Evolutionary conservation across 1,140 invertebrate species (phyloP).

Genomic region (Augochlora pura): DNA sequence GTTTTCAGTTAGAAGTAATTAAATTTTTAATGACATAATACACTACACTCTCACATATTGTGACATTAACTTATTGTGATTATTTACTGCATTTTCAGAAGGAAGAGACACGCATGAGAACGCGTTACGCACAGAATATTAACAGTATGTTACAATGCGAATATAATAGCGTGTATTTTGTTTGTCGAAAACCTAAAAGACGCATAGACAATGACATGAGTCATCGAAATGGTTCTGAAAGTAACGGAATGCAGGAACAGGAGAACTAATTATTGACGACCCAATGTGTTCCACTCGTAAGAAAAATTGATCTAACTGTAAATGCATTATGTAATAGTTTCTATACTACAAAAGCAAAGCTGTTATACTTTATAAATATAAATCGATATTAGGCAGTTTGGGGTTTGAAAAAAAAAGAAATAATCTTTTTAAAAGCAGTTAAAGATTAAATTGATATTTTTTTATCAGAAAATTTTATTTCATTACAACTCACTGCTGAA

Average conservation of each 20-base stretch:
- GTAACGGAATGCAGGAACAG: conserved; percentile 69
- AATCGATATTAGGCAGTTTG: conserved; percentile 39
- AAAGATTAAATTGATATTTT: conserved; percentile 31
- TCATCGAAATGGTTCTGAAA: conserved; percentile 70
- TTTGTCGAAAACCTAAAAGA: conserved; percentile 87
- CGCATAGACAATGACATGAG: conserved; percentile 40
- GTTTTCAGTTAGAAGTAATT: conserved; percentile 92
- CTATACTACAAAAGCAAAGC: conserved; percentile 34
- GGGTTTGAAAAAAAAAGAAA: conserved; percentile 2
- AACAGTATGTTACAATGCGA: conserved; percentile 96
- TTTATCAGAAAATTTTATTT: conserved; percentile 41
- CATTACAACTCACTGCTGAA: conserved; percentile 7
- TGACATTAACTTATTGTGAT: conserved; percentile 47
- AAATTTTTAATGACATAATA: conserved; percentile 10
- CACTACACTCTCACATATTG: conserved; percentile 15
- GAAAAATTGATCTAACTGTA: conserved; percentile 51
- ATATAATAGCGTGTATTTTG: conserved; percentile 94
- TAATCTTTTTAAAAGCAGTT: conserved; percentile 17
- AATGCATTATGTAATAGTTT: conserved; percentile 38
- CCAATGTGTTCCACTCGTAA: conserved; percentile 46
- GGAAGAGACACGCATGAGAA: conserved; percentile 88
- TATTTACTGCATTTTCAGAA: conserved; percentile 82
- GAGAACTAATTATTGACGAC: conserved; percentile 63
- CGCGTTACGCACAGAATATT: conserved; percentile 95
- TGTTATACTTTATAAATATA: conserved; percentile 34